A percentile compares a stretch with the other conserved stretches of the same genome.
Conservation (phyloP, 2,113 vertebrate species). For the Protobothrops flavoviridis region DNA sequence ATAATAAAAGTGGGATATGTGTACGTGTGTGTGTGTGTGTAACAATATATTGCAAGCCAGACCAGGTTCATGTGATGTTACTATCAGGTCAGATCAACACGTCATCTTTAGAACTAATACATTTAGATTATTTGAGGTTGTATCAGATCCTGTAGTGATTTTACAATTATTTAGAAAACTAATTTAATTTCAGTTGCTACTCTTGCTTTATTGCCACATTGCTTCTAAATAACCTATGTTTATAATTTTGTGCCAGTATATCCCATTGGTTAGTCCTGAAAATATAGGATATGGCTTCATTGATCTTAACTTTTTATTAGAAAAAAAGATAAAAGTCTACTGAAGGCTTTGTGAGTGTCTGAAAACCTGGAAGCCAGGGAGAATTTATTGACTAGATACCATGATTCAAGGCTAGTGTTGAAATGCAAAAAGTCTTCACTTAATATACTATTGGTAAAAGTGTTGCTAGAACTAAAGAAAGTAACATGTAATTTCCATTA, state of each 20-base stretch:
- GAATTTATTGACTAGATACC: background rate
- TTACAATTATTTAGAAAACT: background rate
- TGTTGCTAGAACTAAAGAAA: background rate
- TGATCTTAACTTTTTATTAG: background rate
- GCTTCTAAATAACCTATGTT: background rate
- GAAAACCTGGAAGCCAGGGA: background rate
- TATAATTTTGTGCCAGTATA: background rate
- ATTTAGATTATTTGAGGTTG: background rate
- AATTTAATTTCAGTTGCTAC: background rate
- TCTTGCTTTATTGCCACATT: background rate
- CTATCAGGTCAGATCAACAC: background rate
- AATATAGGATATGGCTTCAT: background rate
- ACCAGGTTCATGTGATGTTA: background rate
- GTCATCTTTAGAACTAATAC: background rate
- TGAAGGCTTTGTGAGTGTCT: background rate
- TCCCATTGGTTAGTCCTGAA: background rate
- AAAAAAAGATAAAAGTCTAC: background rate
- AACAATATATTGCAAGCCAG: background rate
- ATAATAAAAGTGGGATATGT: background rate
- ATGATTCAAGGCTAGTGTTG: background rate
- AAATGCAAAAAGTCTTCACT: background rate
- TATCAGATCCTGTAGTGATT: background rate
- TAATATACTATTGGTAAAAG: background rate
- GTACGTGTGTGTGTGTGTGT: background rate
- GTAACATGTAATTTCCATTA: background rate